phyloP scores from a whole-genome alignment of 1,140 invertebrate species.

The Micrasema minimum region DNA sequence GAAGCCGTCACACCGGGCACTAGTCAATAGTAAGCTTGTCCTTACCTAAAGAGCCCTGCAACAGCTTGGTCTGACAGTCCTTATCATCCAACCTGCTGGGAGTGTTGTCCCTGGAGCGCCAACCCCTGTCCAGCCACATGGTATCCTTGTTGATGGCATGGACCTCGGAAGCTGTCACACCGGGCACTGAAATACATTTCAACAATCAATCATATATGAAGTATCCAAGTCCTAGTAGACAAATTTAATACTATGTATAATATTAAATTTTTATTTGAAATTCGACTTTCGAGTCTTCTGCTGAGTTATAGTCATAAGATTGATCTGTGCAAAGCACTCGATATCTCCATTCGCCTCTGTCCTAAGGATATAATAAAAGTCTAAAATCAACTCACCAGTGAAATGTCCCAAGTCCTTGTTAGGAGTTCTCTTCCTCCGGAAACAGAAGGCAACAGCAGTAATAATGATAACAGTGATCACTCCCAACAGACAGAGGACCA shows the following conservation, averaged over 20 bases:
- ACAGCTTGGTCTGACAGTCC: constrained; percentile 68
- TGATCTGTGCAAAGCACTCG: too few species aligned
- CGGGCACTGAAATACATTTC: constrained; percentile 56
- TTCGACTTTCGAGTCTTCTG: not conserved
- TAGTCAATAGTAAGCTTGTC: too few species aligned
- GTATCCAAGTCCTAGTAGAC: not conserved
- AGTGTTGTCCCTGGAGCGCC: constrained; percentile 66
- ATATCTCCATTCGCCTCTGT: too few species aligned
- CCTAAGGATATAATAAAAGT: too few species aligned
- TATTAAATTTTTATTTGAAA: not conserved
- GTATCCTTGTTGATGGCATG: constrained; percentile 66
- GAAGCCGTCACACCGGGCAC: constrained; percentile 66
- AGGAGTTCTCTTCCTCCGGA: constrained; percentile 62
- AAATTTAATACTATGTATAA: not conserved
- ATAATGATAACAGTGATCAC: constrained; percentile 71
- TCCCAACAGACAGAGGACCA: constrained; percentile 72
- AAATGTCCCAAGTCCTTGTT: constrained; percentile 67
- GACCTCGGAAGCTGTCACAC: constrained; percentile 63
- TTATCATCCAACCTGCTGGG: constrained; percentile 61
- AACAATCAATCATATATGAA: not conserved
- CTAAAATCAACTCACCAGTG: constrained; percentile 54
- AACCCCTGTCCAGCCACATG: constrained; percentile 73
- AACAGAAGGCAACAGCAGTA: constrained; percentile 64
- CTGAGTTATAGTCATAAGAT: too few species aligned
- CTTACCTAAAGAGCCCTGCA: constrained; percentile 59